Evolutionary conservation across 2,888 invertebrate genomes (phyloP), one percentile per base, ranked within the genome.

Genomic region (Lasioglossum vierecki): DNA sequence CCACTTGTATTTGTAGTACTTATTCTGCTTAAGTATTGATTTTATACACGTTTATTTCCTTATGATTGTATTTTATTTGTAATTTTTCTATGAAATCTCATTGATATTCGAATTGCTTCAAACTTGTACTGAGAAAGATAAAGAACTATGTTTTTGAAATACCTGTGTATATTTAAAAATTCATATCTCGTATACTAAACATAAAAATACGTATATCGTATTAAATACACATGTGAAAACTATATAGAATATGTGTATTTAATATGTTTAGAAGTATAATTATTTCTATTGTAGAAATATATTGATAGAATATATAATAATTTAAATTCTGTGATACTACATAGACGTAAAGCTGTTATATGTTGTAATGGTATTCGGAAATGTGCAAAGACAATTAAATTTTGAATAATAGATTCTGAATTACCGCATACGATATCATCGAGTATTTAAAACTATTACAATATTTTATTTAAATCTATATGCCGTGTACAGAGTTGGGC

Each of bases 21-120:
- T 89, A 77, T 76, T 83, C 86, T 82, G 80, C 79, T 75, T 88
- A 86, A 84, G 83, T 87, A 90, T 85, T 87, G 49, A 87, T 91
- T 91, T 91, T 90, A 82, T 88, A 90, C 83, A 78, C 85, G 75
- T 85, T 88, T 85, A 86, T 88, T 87, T 85, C 85, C 70, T 73
- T 88, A 53, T 83, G 78, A 80, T 77, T 90, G 89, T 72, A 85
- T 90, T 89, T 91, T 89, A 89, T 88, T 90, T 91, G 89, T 91
- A 91, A 90, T 83, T 88, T 90, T 89, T 90, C 82, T 88, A 88
- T 83, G 85, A 76, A 85, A 63, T 81, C 74, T 81, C 74, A 81
- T 90, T 83, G 83, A 86, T 87, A 88, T 78, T 87, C 83, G 79
- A 88, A 85, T 80, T 87, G 82, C 85, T 89, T 87, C 85, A 82